phyloP scores from a whole-genome alignment of 2,888 invertebrate genomes.

The Phlogophora meticulosa region DNA sequence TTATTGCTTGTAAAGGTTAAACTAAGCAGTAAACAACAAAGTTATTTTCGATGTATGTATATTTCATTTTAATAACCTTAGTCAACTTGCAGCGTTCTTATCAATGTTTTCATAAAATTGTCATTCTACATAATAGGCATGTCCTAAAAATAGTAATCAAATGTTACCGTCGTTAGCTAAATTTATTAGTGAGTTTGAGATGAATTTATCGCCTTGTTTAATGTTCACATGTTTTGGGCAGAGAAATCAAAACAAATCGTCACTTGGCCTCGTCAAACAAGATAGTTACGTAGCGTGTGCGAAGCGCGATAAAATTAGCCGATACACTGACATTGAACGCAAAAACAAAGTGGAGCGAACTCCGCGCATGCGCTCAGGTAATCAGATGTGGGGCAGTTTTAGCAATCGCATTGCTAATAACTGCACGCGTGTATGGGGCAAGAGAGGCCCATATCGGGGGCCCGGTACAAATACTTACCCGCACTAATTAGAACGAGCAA shows the following conservation, averaged over 20 bases:
- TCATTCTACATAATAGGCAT: slow-evolving; percentile 3
- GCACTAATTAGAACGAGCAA: slow-evolving; percentile 79
- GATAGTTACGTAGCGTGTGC: slow-evolving; percentile 85
- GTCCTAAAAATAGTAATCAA: slow-evolving; percentile 15
- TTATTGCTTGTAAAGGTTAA: slow-evolving; percentile 10
- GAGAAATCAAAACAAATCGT: slow-evolving; percentile 87
- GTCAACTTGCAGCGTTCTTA: slow-evolving; percentile 1
- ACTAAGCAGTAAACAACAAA: slow-evolving; percentile 13
- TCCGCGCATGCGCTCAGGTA: slow-evolving; percentile 86
- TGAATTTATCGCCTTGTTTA: slow-evolving; percentile 49
- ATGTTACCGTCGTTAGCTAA: slow-evolving; percentile 1
- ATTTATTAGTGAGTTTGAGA: slow-evolving; percentile 33
- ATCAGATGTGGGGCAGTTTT: slow-evolving; percentile 78
- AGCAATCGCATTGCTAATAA: slow-evolving; percentile 78
- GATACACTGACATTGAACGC: slow-evolving; percentile 91
- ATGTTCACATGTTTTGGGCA: slow-evolving; percentile 77
- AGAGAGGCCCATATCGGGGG: slow-evolving; percentile 78
- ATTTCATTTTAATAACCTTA: slow-evolving; percentile 6
- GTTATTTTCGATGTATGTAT: background rate
- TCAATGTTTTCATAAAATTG: slow-evolving; percentile 13
- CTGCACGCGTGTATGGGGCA: slow-evolving; percentile 70
- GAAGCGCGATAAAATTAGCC: slow-evolving; percentile 90
- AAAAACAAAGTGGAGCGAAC: slow-evolving; percentile 88
- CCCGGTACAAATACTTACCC: slow-evolving; percentile 67
- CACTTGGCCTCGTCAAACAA: slow-evolving; percentile 86